Base-by-base conservation (phyloP, 2,888 invertebrate genomes). In the Glaucopsyche alexis region DNA sequence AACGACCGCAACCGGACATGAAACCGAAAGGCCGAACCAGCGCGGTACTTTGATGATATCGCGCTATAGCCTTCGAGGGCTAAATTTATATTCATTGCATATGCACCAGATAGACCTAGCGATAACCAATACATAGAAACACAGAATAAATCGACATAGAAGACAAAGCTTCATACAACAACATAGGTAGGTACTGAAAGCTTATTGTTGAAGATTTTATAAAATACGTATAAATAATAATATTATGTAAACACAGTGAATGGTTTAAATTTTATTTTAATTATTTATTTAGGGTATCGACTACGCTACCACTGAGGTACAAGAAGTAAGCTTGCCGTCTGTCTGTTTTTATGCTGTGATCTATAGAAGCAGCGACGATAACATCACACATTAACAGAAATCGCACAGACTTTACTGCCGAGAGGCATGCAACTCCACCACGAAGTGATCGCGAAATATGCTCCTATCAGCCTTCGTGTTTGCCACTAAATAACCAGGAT, bases 391-490 rank as follows among this genome's bases (percentile, higher is more conserved):
- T 69, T 47, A 69, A 47, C 67, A 67, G 67, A 67, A 67, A 67
- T 67, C 69, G 47, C 69, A 29, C 69, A 19, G 66, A n/a, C 19
- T 47, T 69, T 69, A 69, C 69, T 69, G 69, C 69, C 49, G 69
- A 47, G 69, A 16, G 69, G 69, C 69, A 69, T 69, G 69, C 69
- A 29, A 69, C 69, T 38, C 3, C 29, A 45, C 29, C 19, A n/a
- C 16, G 47, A 49, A 14, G 47, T 67, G 16, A 11, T 42, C 67
- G 45, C 40, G 13, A 14, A 69, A 69, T 47, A 45, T 29, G 19
- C 47, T 69, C n/a, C 69, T 69, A 69, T 47, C 69, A 69, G 69
- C 47, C 19, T 29, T 69, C 69, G 69, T 69, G 69, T 47, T 69
- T 9, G 45, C 67, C 67, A 19, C 13, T 49, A 69, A 49, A 69